Evolutionary conservation across 2,888 invertebrate genomes (phyloP), one percentile per base, ranked within the genome.

Genomic region (Netelia virgata): DNA sequence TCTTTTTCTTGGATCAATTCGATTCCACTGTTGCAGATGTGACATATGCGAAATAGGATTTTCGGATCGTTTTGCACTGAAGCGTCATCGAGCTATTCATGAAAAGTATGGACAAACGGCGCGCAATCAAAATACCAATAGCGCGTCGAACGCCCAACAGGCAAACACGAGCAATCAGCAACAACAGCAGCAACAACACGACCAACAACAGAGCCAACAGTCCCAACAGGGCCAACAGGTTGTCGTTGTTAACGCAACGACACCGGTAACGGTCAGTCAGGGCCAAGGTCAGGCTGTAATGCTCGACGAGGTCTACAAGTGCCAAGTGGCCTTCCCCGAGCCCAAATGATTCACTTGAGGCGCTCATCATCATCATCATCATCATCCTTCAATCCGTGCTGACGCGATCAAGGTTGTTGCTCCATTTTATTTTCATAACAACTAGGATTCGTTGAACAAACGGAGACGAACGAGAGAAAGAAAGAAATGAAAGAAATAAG

Each of bases 41-140:
- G 97, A 97, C 88, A 97, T 97, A 76, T 98, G 97, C 92, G 97
- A 97, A 85, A 97, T 97, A 61, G 97, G 97, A 74, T 97, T 98
- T 92, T 97, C 97, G 36, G 97, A 98, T 94, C 95, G 97, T 86
- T 97, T 98, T 92, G 97, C 98, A 23, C 94, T 98, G 83, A 98
- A 98, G 91, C 95, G 98, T 85, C 98, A 98, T 92, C 95, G 97
- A 87, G 97, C 97, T 88, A 97, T 98, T 88, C 98, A 98, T 93
- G 97, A 97, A 90, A 97, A 98, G 94, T 98, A 97, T 92, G 97
- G 97, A 93, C 94, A 93, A 85, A 92, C 93, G 59, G 95, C 94
- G 88, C 94, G 93, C 88, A 96, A 94, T 92, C 95, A 92, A 84
- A 93, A 92, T 69, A 87, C 93, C 9, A 93, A 92, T 80, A 93